A percentile compares a stretch with the other conserved stretches of the same genome.
These are phyloP conservation scores for Fragum fragum DNA, from an alignment of 2,888 invertebrate species.

Conservation along the genomic window DNA sequence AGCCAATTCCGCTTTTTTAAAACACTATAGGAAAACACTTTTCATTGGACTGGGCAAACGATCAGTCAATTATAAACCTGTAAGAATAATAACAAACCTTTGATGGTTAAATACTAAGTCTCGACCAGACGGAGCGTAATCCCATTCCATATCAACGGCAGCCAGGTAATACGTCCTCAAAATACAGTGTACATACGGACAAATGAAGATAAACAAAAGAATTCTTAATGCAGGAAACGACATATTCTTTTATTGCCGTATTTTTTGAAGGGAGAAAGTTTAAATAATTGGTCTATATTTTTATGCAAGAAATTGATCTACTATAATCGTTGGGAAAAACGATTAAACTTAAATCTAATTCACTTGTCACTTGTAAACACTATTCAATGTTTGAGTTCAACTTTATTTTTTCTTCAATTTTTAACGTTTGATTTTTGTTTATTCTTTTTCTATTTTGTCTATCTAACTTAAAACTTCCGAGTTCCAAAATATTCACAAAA, in stretches of 20 bases:
- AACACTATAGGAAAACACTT: too few species aligned
- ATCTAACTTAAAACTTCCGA: not conserved
- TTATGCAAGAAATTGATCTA: not conserved
- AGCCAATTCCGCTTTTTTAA: not conserved
- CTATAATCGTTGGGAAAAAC: not conserved
- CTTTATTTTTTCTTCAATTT: too few species aligned
- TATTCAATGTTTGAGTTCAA: too few species aligned
- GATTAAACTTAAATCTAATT: not conserved
- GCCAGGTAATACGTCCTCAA: conserved; percentile 69
- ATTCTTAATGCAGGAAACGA: not conserved
- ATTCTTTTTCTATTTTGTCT: too few species aligned
- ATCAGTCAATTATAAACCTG: not conserved
- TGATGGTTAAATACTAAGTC: conserved; percentile 67
- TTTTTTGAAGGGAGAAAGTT: too few species aligned
- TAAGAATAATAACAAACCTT: conserved; percentile 35
- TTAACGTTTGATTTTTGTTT: too few species aligned
- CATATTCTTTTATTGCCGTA: not conserved
- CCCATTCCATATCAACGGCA: conserved; percentile 72
- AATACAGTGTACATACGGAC: conserved; percentile 33
- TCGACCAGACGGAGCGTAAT: conserved; percentile 70
- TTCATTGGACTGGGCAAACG: too few species aligned
- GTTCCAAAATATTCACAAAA: not conserved
- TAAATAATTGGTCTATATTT: too few species aligned
- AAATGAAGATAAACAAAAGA: not conserved
- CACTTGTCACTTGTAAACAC: not conserved